phyloP scores from a whole-genome alignment of 2,888 invertebrate species.

The Nezara viridula region DNA sequence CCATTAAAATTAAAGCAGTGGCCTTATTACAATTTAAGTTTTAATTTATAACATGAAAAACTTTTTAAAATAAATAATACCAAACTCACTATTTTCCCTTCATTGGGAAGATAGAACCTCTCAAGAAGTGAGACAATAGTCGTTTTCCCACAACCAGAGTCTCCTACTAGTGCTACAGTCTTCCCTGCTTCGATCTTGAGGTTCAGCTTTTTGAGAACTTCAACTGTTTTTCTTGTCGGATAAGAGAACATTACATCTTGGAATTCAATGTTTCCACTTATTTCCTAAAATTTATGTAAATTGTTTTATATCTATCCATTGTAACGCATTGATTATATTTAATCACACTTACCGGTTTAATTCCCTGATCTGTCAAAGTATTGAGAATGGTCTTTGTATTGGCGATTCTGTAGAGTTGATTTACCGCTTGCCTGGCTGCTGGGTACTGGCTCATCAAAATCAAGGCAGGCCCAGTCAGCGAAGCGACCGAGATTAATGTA shows the following conservation, averaged over 20 bases:
- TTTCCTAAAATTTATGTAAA: neutral
- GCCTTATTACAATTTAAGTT: no score
- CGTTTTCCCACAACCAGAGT: neutral
- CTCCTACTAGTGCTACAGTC: neutral
- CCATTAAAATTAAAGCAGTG: no score
- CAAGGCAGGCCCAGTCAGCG: slow-evolving; percentile 68
- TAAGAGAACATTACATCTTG: slow-evolving; percentile 72
- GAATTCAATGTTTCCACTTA: slow-evolving; percentile 79
- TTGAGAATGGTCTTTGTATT: slow-evolving; percentile 67
- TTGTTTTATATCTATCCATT: no score
- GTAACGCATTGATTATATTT: neutral
- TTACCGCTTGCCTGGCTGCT: slow-evolving; percentile 66
- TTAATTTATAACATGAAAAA: no score
- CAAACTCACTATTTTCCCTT: neutral
- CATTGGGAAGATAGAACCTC: neutral
- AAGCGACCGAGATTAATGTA: slow-evolving; percentile 68
- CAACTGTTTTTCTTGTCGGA: slow-evolving; percentile 28
- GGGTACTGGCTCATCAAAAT: slow-evolving; percentile 69
- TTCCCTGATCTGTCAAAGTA: slow-evolving; percentile 69
- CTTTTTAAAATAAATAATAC: neutral
- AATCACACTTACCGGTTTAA: slow-evolving; percentile 67
- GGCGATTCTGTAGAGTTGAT: slow-evolving; percentile 25
- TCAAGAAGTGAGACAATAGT: neutral
- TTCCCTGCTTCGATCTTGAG: slow-evolving; percentile 39
- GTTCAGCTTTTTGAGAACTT: slow-evolving; percentile 51